These are phyloP conservation scores for Orthonevra nobilis DNA, from an alignment of 2,888 invertebrate genomes.

Conservation along the genomic window DNA sequence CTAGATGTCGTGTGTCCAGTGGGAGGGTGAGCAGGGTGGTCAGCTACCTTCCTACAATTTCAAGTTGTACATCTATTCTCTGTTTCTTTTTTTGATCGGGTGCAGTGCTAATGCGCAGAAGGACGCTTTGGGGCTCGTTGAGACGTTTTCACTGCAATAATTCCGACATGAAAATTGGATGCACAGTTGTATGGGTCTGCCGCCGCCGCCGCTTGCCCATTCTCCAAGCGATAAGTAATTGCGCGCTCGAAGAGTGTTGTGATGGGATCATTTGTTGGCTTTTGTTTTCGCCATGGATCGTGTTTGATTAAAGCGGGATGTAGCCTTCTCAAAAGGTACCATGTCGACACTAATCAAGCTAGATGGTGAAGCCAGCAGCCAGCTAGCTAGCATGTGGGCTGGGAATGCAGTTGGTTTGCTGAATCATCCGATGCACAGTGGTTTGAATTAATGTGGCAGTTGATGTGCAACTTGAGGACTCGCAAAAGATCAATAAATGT, in stretches of 20 bases:
- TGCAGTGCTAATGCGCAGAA: conserved; percentile 22
- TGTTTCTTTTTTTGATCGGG: conserved; percentile 3
- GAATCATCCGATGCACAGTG: conserved; percentile 1
- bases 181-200: not conserved
- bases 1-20: not conserved
- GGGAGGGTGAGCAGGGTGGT: not conserved
- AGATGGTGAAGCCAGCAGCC: too few relatives aligned
- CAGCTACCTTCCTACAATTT: not conserved
- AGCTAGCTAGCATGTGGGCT: too few relatives aligned
- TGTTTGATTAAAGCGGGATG: too few relatives aligned
- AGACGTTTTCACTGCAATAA: conserved; percentile 1
- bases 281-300: not conserved
- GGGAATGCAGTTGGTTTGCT: not conserved
- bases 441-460: conserved; percentile 35
- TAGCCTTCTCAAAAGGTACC: too few relatives aligned
- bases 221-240: not conserved
- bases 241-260: not conserved
- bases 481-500: too few relatives aligned
- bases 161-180: not conserved
- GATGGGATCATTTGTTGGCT: not conserved
- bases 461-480: conserved; percentile 23
- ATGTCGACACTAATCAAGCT: conserved; percentile 16
- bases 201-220: too few relatives aligned
- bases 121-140: conserved; percentile 5
- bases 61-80: conserved; percentile 20